A percentile compares a stretch with the other conserved stretches of the same genome.
Evolutionary conservation across 2,113 vertebrate genomes (phyloP).

Genomic region (Cygnus atratus): DNA sequence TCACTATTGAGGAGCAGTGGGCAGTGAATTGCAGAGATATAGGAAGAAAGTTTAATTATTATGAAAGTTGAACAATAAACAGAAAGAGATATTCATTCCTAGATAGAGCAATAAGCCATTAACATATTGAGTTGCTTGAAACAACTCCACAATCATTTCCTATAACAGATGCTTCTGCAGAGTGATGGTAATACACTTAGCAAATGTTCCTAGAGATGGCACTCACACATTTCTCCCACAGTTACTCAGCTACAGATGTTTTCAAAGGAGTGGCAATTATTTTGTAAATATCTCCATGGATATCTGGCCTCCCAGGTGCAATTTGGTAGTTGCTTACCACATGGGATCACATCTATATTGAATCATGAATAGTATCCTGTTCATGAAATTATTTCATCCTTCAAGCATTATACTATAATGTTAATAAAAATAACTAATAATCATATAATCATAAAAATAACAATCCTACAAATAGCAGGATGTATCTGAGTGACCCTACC

Average conservation of each 20-base stretch:
- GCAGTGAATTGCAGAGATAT: background rate
- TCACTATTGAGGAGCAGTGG: background rate
- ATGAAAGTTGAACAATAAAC: background rate
- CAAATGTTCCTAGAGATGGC: background rate
- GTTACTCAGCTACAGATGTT: background rate
- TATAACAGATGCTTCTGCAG: background rate
- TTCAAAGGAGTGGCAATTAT: background rate
- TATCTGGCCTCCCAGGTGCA: background rate
- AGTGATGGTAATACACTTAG: background rate
- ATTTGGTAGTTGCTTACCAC: background rate
- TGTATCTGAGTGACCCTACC: slow-evolving; percentile 71
- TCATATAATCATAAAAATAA: background rate
- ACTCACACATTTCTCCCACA: background rate
- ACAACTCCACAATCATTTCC: background rate
- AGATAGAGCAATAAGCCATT: background rate
- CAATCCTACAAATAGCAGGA: background rate
- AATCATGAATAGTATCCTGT: background rate
- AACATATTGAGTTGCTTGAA: background rate
- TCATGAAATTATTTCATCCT: background rate
- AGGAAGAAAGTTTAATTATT: background rate
- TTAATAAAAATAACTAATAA: background rate
- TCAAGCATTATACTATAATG: background rate
- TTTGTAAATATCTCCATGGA: background rate
- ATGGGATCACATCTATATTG: background rate
- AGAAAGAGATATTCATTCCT: background rate